These are phyloP conservation scores for Chaunax sp. DNA, from an alignment of 2,797 vertebrate species.

Conservation along the genomic window DNA sequence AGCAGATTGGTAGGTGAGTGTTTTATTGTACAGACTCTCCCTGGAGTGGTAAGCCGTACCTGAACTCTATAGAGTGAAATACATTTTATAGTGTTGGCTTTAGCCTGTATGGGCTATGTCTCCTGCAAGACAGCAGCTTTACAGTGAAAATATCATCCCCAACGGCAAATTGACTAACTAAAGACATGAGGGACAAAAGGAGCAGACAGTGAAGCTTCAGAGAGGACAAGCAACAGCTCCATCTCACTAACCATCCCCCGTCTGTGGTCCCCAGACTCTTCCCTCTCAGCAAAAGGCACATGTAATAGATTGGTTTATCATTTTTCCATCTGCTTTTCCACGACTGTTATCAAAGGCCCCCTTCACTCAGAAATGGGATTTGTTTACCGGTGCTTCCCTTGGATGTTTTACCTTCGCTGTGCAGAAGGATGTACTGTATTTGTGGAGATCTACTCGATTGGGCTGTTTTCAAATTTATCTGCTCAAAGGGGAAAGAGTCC, in stretches of 20 bases:
- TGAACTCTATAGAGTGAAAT: constrained; percentile 50
- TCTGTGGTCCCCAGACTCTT: constrained; percentile 32
- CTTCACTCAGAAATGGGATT: constrained; percentile 6
- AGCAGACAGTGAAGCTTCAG: constrained; percentile 51
- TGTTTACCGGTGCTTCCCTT: constrained; percentile 18
- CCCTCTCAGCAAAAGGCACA: constrained; percentile 37
- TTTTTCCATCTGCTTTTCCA: constrained; percentile 26
- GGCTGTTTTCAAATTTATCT: constrained; percentile 11
- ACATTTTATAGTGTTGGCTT: constrained; percentile 35
- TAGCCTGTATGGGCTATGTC: constrained; percentile 24
- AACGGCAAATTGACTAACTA: constrained; percentile 42
- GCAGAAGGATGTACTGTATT: constrained; percentile 2
- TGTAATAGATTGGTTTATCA: constrained; percentile 46
- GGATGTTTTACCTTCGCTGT: constrained; percentile 19
- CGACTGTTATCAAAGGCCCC: constrained; percentile 12
- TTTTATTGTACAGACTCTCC: constrained; percentile 38
- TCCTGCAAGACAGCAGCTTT: constrained; percentile 50
- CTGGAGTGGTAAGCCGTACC: constrained; percentile 41
- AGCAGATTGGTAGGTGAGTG: constrained; percentile 27
- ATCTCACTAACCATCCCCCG: constrained; percentile 40
- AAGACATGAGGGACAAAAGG: constrained; percentile 64
- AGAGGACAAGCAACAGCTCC: constrained; percentile 44
- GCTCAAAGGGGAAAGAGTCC: neutral
- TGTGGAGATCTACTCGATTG: neutral
- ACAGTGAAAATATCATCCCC: constrained; percentile 51